A percentile compares a stretch with the other conserved stretches of the same genome.
phyloP scores from a whole-genome alignment of 2,797 vertebrate genomes.

The Spinus olivaceus region DNA sequence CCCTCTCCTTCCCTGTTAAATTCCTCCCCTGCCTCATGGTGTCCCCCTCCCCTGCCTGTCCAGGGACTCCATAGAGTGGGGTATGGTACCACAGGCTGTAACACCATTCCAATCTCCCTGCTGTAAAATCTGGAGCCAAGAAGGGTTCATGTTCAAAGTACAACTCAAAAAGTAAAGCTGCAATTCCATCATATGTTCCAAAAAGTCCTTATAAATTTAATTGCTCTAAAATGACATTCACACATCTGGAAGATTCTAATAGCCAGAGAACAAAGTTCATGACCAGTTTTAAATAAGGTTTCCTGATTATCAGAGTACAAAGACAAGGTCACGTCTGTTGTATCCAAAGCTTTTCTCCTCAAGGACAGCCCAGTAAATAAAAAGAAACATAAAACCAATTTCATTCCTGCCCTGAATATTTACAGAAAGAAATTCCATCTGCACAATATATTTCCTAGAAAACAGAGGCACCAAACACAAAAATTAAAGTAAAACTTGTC shows the following conservation, averaged over 20 bases:
- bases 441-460: not conserved
- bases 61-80: no score
- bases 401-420: not conserved
- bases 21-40: accelerated
- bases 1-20: not conserved
- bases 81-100: not conserved
- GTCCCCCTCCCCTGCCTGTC: not conserved
- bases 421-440: not conserved
- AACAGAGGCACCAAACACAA: not conserved
- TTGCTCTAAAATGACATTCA: not conserved
- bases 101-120: not conserved
- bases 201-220: not conserved
- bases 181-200: not conserved
- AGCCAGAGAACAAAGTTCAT: not conserved
- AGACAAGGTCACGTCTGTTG: not conserved
- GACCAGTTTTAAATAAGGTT: not conserved
- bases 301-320: not conserved
- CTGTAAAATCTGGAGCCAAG: not conserved
- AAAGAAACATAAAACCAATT: not conserved
- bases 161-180: not conserved
- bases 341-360: not conserved
- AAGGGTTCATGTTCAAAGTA: not conserved
- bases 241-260: not conserved
- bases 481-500: not conserved
- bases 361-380: not conserved